Evolutionary conservation across 2,888 invertebrate genomes (phyloP).

Genomic region (Aleiodes alternator): DNA sequence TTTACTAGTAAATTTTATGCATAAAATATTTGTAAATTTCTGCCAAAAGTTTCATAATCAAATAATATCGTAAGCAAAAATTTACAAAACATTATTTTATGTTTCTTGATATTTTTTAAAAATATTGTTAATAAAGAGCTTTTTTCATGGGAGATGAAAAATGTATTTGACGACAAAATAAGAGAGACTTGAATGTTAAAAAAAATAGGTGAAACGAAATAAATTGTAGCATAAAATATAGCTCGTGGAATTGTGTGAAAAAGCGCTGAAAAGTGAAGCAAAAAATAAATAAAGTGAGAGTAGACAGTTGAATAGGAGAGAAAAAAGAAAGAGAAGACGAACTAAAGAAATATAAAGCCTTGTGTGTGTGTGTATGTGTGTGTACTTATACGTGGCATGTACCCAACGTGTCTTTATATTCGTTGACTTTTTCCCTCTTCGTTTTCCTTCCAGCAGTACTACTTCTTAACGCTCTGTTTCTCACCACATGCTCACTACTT

Average conservation of each 20-base stretch:
- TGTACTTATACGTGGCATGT: conserved; percentile 23
- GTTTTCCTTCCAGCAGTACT: background rate
- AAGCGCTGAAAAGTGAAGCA: conserved; percentile 15
- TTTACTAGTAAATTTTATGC: no score
- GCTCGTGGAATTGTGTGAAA: conserved; percentile 7
- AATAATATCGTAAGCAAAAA: no score
- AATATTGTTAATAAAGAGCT: background rate
- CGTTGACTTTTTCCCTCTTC: background rate
- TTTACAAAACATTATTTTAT: no score
- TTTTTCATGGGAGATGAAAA: background rate
- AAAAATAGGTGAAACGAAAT: conserved; percentile 49
- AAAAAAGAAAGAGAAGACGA: conserved; percentile 25
- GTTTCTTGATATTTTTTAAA: no score
- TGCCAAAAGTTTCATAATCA: no score
- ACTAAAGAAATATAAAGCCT: conserved; percentile 33
- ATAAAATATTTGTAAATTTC: no score
- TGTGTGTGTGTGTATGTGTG: conserved; percentile 12
- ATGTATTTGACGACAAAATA: conserved; percentile 14
- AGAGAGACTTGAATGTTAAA: conserved; percentile 1
- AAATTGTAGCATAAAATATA: conserved; percentile 58
- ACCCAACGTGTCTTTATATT: conserved; percentile 17
- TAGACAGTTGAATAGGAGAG: conserved; percentile 7
- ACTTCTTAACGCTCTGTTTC: conserved; percentile 32
- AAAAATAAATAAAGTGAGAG: conserved; percentile 27
- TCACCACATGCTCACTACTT: conserved; percentile 12